phyloP scores from a whole-genome alignment of 2,888 invertebrate species.

The Eristalis intricaria region DNA sequence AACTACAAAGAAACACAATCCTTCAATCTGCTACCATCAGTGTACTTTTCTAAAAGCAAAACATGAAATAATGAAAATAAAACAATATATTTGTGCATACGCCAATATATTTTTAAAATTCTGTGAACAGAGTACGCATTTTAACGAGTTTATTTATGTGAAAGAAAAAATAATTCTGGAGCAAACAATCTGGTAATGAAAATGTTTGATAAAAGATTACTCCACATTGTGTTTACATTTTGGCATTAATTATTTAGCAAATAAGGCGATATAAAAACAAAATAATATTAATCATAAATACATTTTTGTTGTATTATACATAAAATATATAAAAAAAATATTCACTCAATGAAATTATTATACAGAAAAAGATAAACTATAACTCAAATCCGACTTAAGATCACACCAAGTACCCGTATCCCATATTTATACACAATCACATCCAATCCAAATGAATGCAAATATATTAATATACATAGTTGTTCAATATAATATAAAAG shows the following conservation, averaged over 20 bases:
- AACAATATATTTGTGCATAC: neutral
- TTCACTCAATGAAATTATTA: conserved; percentile 52
- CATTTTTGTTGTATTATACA: conserved; percentile 67
- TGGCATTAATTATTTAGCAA: conserved; percentile 66
- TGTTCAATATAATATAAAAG: conserved; percentile 64
- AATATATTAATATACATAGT: conserved; percentile 51
- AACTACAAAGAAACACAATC: conserved; percentile 27
- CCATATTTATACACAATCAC: conserved; percentile 32
- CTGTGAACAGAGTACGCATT: conserved; percentile 48
- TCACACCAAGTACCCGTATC: conserved; percentile 16
- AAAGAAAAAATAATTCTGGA: conserved; percentile 12
- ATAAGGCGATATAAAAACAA: conserved; percentile 70
- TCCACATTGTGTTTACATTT: conserved; percentile 59
- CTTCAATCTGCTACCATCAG: conserved; percentile 41
- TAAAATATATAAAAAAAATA: conserved; percentile 43
- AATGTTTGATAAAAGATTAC: conserved; percentile 54
- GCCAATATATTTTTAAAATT: neutral
- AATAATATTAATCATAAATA: conserved; percentile 66
- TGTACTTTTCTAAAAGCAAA: conserved; percentile 55
- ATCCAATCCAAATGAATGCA: conserved; percentile 46
- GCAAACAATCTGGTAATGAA: conserved; percentile 7
- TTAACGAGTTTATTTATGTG: conserved; percentile 27
- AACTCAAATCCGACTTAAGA: conserved; percentile 69
- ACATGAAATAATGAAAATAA: conserved; percentile 39
- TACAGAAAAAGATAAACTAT: conserved; percentile 63